Conservation (phyloP, 2,113 vertebrate species). For the Hippocampus barbouri region DNA sequence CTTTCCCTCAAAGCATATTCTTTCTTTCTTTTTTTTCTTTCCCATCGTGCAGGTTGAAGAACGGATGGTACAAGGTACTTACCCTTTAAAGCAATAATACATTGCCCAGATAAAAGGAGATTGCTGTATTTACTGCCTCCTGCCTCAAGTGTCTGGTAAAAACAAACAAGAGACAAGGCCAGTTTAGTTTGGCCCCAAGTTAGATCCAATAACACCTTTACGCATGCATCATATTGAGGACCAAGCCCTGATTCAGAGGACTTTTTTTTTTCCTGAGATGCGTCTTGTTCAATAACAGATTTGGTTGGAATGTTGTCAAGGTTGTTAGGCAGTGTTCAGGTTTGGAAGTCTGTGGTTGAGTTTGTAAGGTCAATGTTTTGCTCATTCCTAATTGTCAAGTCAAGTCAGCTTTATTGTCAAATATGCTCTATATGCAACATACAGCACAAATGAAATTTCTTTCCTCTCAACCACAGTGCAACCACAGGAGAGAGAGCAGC, state of each 20-base stretch:
- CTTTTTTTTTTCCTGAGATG: conserved; percentile 8
- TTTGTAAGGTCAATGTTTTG: not conserved
- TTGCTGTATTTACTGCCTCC: conserved; percentile 1
- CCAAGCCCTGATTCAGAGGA: not conserved
- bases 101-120: conserved; percentile 10
- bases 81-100: conserved; percentile 17
- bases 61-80: not conserved
- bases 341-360: not conserved
- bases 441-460: too few species aligned
- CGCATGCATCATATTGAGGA: conserved; percentile 5
- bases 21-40: not conserved
- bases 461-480: too few species aligned
- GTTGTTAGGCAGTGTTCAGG: not conserved
- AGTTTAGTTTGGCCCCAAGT: conserved; percentile 7
- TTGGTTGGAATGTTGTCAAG: not conserved
- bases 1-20: not conserved
- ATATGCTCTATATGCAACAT: too few species aligned
- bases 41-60: not conserved
- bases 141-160: conserved; percentile 12
- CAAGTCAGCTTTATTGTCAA: too few species aligned
- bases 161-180: conserved; percentile 12
- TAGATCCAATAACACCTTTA: conserved; percentile 10
- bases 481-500: too few species aligned
- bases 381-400: not conserved
- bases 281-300: too few species aligned